Conservation (phyloP, 2,113 vertebrate genomes). For the Nanorana parkeri region DNA sequence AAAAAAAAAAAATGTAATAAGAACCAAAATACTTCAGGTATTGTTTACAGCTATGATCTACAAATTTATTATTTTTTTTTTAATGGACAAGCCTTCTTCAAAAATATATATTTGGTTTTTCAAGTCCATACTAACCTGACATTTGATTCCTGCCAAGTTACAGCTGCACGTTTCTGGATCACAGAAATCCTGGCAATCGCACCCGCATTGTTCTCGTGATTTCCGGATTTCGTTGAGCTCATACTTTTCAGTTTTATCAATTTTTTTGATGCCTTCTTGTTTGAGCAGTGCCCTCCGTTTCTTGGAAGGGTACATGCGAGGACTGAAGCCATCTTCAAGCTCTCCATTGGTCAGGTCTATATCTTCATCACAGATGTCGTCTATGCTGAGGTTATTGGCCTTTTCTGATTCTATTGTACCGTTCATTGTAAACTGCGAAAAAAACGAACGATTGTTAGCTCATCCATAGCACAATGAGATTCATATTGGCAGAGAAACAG, state of each 20-base stretch:
- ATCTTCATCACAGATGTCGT: slow-evolving; percentile 86
- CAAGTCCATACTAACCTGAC: slow-evolving; percentile 80
- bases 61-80: no score
- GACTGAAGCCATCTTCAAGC: slow-evolving; percentile 84
- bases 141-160: slow-evolving; percentile 92
- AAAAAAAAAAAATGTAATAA: no score
- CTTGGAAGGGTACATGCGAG: slow-evolving; percentile 88
- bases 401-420: slow-evolving; percentile 84
- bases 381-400: slow-evolving; percentile 83
- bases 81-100: no score
- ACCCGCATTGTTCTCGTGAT: slow-evolving; percentile 93
- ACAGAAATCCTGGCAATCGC: slow-evolving; percentile 89
- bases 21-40: no score
- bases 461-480: no score
- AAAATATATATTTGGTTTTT: no score
- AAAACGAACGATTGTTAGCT: not conserved
- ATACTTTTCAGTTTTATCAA: slow-evolving; percentile 91
- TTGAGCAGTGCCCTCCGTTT: slow-evolving; percentile 85
- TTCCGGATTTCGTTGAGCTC: slow-evolving; percentile 88
- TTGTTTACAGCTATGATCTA: no score
- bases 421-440: slow-evolving; percentile 81
- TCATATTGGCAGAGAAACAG: no score
- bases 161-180: slow-evolving; percentile 95
- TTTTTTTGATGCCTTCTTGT: slow-evolving; percentile 87
- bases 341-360: slow-evolving; percentile 76